Evolutionary conservation across 1,140 invertebrate species (phyloP).

Genomic region (Trypoxylus dichotomus): DNA sequence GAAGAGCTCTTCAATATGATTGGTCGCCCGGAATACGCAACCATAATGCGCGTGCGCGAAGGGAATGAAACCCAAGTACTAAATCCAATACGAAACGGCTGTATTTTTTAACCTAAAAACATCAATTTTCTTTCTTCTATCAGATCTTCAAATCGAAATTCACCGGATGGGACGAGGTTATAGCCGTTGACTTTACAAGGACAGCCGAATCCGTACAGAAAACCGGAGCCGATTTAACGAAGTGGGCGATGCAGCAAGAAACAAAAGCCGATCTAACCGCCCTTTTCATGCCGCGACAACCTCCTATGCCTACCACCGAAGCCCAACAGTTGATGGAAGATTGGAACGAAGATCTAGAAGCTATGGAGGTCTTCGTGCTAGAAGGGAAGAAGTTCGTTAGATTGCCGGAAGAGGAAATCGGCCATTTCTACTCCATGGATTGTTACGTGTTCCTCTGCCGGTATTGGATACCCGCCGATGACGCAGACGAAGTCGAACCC

Average conservation of each 20-base stretch:
- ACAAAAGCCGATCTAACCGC: slow-evolving; percentile 92
- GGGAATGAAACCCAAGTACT: slow-evolving; percentile 74
- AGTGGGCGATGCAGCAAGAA: slow-evolving; percentile 90
- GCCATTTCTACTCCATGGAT: slow-evolving; percentile 91
- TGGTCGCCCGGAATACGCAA: slow-evolving; percentile 82
- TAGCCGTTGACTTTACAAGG: slow-evolving; percentile 98
- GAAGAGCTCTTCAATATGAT: slow-evolving; percentile 95
- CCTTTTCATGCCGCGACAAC: slow-evolving; percentile 93
- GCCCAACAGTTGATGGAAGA: slow-evolving; percentile 89
- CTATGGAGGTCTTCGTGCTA: slow-evolving; percentile 97
- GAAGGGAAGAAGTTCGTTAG: slow-evolving; percentile 97
- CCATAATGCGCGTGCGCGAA: slow-evolving; percentile 87
- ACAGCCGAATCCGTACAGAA: slow-evolving; percentile 96
- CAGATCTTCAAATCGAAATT: slow-evolving; percentile 98
- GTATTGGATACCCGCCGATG: slow-evolving; percentile 80
- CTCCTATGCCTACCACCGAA: slow-evolving; percentile 81
- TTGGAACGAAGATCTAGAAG: slow-evolving; percentile 95
- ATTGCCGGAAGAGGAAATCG: slow-evolving; percentile 92
- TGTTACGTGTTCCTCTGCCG: slow-evolving; percentile 98
- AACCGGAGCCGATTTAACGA: slow-evolving; percentile 93
- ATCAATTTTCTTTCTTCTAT: slow-evolving; percentile 34
- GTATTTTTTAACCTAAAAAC: neutral
- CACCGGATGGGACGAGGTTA: slow-evolving; percentile 97
- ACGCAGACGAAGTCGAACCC: slow-evolving; percentile 67
- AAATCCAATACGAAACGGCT: neutral